These are phyloP conservation scores for Siphamia tubifer DNA, from an alignment of 2,113 vertebrate species.

Conservation along the genomic window DNA sequence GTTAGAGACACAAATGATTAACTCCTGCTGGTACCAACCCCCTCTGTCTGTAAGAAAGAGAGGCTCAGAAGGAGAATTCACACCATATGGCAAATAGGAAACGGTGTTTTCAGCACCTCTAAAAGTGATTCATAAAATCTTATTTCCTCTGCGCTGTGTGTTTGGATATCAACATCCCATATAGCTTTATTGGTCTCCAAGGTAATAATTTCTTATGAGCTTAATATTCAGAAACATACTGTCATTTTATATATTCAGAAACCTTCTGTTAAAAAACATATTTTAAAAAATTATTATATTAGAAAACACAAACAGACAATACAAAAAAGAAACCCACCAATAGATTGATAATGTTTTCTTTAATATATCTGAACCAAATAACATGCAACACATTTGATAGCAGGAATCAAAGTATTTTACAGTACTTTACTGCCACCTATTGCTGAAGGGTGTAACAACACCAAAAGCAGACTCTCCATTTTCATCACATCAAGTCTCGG, in stretches of 20 bases:
- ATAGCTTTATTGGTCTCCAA: neutral
- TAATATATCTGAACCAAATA: slow-evolving; percentile 6
- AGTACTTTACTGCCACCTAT: slow-evolving; percentile 72
- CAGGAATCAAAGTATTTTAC: slow-evolving; percentile 1
- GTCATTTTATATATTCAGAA: neutral
- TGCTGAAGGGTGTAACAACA: slow-evolving; percentile 21
- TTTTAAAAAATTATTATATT: too few relatives aligned
- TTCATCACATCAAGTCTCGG: too few relatives aligned
- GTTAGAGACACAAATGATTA: slow-evolving; percentile 18
- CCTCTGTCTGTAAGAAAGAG: neutral
- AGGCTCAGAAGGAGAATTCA: neutral
- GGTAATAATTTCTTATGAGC: neutral
- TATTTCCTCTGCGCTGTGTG: neutral
- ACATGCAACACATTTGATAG: neutral
- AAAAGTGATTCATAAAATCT: neutral
- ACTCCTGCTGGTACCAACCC: neutral
- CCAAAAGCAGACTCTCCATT: neutral
- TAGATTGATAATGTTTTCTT: neutral
- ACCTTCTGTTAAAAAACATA: neutral
- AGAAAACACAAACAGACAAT: too few relatives aligned
- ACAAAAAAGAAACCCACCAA: neutral
- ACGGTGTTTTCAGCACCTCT: neutral
- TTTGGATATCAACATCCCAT: neutral
- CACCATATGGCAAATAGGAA: neutral
- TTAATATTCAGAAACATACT: neutral